A percentile compares a stretch with the other conserved stretches of the same genome.
Conservation (phyloP, 2,888 invertebrate genomes). For the Xanthorhoe spadicearia region DNA sequence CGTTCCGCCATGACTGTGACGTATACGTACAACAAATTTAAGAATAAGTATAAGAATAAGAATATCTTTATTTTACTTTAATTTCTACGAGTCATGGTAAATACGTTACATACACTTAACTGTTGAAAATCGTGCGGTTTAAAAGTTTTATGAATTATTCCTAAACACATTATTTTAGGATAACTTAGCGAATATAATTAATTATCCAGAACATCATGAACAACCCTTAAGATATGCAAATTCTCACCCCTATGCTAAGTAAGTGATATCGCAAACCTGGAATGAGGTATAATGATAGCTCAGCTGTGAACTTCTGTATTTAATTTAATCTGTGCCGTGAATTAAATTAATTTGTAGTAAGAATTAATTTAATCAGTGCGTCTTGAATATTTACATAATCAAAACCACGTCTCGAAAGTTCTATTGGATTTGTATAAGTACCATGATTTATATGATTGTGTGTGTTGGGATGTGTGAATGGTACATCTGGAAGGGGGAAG, state of each 20-base stretch:
- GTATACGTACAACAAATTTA: too few species aligned
- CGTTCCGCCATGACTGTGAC: too few species aligned
- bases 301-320: constrained; percentile 15
- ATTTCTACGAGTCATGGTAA: too few species aligned
- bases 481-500: too few species aligned
- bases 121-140: too few species aligned
- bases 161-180: neutral
- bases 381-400: neutral
- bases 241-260: constrained; percentile 14
- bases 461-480: too few species aligned
- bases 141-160: too few species aligned
- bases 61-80: too few species aligned
- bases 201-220: neutral
- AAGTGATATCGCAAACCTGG: constrained; percentile 17
- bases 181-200: neutral
- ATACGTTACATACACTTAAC: too few species aligned
- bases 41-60: too few species aligned
- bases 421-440: neutral
- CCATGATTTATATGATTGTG: neutral
- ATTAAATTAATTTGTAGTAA: constrained; percentile 5
- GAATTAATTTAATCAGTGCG: constrained; percentile 5
- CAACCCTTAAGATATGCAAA: constrained; percentile 19
- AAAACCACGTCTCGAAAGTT: neutral
- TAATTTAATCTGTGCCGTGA: constrained; percentile 20
- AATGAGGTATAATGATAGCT: constrained; percentile 17